A percentile compares a stretch with the other conserved stretches of the same genome.
Evolutionary conservation across 2,113 vertebrate genomes (phyloP).

Genomic region (Uropsilus gracilis): DNA sequence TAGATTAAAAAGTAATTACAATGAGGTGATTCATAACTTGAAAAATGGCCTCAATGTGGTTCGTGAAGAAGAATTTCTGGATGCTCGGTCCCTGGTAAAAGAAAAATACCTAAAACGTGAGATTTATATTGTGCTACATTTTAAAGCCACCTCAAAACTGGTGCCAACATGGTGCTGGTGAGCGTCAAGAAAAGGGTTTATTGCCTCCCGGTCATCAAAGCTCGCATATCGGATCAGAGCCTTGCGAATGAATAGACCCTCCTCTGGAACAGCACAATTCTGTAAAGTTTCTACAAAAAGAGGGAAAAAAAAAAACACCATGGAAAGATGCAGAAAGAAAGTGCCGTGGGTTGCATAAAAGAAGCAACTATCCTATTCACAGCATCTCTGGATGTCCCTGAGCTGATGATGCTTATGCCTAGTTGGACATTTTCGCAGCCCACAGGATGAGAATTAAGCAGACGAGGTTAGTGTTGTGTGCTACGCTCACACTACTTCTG

Average conservation of each 20-base stretch:
- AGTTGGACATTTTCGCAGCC: background rate
- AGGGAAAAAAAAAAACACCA: background rate
- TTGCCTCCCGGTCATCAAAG: background rate
- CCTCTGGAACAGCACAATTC: background rate
- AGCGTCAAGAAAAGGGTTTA: background rate
- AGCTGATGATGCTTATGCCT: background rate
- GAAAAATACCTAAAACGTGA: background rate
- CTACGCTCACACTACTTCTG: background rate
- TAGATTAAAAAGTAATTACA: background rate
- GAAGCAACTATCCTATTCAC: background rate
- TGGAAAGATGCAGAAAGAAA: background rate
- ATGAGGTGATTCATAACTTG: background rate
- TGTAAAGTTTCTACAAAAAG: background rate
- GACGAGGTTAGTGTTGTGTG: background rate
- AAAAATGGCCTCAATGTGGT: background rate
- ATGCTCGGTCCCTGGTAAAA: background rate
- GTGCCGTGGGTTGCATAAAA: background rate
- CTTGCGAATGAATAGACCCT: background rate
- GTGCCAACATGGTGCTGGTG: background rate
- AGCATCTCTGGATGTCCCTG: background rate
- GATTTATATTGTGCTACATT: background rate
- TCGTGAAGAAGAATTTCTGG: background rate
- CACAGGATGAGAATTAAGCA: background rate
- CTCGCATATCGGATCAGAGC: background rate
- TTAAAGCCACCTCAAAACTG: slow-evolving; percentile 32